phyloP scores from a whole-genome alignment of 2,113 vertebrate species.

The Callipepla californica region DNA sequence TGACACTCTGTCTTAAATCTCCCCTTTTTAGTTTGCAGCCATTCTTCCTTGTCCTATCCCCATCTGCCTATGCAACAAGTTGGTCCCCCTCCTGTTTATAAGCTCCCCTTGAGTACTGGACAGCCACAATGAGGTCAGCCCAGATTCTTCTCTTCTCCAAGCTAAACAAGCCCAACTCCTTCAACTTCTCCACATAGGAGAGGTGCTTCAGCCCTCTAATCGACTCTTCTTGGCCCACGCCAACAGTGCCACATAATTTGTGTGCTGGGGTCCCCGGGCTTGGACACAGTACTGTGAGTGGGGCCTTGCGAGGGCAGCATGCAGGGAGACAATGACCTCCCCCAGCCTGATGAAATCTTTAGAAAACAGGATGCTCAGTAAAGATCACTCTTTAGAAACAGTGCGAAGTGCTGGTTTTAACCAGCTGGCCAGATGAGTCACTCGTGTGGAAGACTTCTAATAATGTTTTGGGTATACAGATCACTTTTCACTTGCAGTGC shows the following conservation, averaged over 20 bases:
- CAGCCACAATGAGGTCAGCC: neutral
- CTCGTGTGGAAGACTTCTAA: neutral
- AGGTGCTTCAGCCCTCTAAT: neutral
- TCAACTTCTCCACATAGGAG: neutral
- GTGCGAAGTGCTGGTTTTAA: neutral
- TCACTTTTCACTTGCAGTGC: neutral
- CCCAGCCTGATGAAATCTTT: neutral
- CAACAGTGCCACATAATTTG: neutral
- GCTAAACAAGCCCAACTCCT: neutral
- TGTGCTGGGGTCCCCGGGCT: neutral
- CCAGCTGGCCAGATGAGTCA: neutral
- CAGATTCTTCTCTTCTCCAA: neutral
- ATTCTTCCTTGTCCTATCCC: neutral
- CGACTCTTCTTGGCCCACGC: too few species aligned
- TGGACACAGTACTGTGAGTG: neutral
- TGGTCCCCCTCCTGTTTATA: neutral
- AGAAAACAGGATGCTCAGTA: neutral
- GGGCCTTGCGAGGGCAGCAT: neutral
- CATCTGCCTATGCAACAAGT: neutral
- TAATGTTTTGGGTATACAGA: neutral
- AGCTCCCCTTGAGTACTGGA: neutral
- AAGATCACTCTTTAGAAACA: neutral
- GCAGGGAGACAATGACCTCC: neutral
- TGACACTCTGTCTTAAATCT: neutral
- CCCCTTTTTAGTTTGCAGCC: neutral